These are phyloP conservation scores for Lordiphosa stackelbergi DNA, from an alignment of 1,140 invertebrate genomes.

Conservation along the genomic window DNA sequence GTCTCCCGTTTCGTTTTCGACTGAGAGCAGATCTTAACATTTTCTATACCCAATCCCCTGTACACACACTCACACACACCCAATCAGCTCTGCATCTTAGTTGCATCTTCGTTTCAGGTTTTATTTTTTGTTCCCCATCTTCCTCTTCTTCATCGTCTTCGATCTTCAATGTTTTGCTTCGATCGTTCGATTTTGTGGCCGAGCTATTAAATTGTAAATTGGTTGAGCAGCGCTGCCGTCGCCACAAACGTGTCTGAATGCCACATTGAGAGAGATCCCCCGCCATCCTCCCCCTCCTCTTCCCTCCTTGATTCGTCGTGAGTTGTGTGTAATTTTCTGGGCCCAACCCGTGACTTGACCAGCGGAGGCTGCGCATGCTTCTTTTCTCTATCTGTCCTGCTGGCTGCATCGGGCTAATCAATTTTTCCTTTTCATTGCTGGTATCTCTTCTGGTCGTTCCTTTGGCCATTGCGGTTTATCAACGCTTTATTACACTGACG, in stretches of 20 bases:
- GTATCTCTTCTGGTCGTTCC: constrained; percentile 12
- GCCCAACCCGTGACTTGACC: constrained; percentile 28
- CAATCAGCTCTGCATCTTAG: constrained; percentile 2
- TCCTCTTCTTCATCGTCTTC: neutral
- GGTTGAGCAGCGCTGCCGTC: constrained; percentile 59
- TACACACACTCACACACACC: neutral
- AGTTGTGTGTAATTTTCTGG: constrained; percentile 67
- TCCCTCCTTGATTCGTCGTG: constrained; percentile 28
- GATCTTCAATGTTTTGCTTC: constrained; percentile 13
- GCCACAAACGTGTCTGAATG: constrained; percentile 72
- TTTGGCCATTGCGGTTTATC: constrained; percentile 60
- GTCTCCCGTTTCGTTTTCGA: too few relatives aligned
- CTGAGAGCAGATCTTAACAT: too few relatives aligned
- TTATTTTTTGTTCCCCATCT: constrained; percentile 5
- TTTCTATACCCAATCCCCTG: too few relatives aligned
- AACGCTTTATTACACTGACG: constrained; percentile 75
- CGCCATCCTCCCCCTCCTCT: too few relatives aligned
- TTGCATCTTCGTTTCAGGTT: constrained; percentile 8
- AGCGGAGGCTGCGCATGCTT: constrained; percentile 26
- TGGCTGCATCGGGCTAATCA: constrained; percentile 43
- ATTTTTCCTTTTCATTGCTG: constrained; percentile 51
- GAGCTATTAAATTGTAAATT: constrained; percentile 74
- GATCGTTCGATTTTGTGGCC: constrained; percentile 71
- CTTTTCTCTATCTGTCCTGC: neutral
- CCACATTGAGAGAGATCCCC: constrained; percentile 26